A percentile compares a stretch with the other conserved stretches of the same genome.
Conservation (phyloP, 2,113 vertebrate species). For the Gorsachius goisagi region DNA sequence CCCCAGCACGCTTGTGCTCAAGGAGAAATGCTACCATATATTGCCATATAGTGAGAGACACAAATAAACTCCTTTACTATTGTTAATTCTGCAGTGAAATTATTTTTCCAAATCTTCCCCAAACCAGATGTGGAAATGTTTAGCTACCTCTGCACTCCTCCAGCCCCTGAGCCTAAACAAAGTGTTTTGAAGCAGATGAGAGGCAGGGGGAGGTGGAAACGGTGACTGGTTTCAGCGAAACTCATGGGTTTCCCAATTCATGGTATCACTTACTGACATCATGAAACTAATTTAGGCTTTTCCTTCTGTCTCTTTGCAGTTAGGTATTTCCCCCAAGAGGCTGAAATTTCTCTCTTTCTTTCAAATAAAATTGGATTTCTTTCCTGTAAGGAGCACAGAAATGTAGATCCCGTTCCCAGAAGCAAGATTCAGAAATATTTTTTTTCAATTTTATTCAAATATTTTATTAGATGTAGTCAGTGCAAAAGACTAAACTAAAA, state of each 20-base stretch:
- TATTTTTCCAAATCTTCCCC: slow-evolving; percentile 59
- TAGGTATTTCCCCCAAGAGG: background rate
- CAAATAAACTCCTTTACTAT: slow-evolving; percentile 16
- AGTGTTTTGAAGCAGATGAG: slow-evolving; percentile 32
- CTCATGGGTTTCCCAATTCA: slow-evolving; percentile 30
- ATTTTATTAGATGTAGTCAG: background rate
- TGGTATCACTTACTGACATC: slow-evolving; percentile 35
- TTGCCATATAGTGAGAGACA: slow-evolving; percentile 23
- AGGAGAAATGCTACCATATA: background rate
- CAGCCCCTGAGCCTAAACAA: background rate
- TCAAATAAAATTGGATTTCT: slow-evolving; percentile 6
- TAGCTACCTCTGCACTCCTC: slow-evolving; percentile 52
- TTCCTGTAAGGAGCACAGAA: slow-evolving; percentile 20
- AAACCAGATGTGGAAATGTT: slow-evolving; percentile 73
- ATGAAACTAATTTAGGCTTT: slow-evolving; percentile 33
- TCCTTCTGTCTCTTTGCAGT: slow-evolving; percentile 40
- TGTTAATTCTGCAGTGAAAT: slow-evolving; percentile 48
- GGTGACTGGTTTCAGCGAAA: slow-evolving; percentile 50
- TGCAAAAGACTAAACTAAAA: background rate
- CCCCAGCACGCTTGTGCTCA: fast-evolving
- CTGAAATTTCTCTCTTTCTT: slow-evolving; percentile 21
- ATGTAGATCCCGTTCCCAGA: background rate
- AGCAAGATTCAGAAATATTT: background rate
- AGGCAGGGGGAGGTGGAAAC: slow-evolving; percentile 35
- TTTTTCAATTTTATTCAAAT: background rate